phyloP scores from a whole-genome alignment of 2,113 vertebrate genomes.

The Aplodontia rufa region DNA sequence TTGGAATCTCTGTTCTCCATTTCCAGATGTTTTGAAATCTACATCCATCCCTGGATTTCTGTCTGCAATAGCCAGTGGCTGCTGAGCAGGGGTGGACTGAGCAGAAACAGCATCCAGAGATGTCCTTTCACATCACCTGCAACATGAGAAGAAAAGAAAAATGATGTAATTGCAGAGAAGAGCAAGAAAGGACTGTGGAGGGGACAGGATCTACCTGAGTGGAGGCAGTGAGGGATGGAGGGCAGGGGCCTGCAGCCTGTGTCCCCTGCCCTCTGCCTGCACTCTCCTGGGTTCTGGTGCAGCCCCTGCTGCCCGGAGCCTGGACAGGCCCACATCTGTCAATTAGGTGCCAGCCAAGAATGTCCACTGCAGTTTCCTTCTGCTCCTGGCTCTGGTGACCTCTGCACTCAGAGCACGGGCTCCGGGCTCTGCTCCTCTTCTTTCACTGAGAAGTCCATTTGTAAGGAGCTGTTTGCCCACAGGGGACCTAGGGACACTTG shows the following conservation, averaged over 20 bases:
- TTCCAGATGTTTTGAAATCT: background rate
- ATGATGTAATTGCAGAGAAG: background rate
- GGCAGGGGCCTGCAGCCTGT: background rate
- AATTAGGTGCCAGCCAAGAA: background rate
- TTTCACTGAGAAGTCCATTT: background rate
- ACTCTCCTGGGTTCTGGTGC: too few relatives aligned
- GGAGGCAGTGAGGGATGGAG: too few relatives aligned
- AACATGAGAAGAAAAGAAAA: background rate
- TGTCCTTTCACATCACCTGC: background rate
- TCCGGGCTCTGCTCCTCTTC: background rate
- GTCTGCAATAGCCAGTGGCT: background rate
- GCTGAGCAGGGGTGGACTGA: background rate
- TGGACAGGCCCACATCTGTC: background rate
- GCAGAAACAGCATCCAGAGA: background rate
- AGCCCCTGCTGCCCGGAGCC: background rate
- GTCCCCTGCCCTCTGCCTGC: background rate
- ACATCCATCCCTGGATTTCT: background rate
- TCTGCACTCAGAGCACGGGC: background rate
- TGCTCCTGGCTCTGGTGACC: background rate
- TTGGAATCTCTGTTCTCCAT: background rate
- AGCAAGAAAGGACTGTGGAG: background rate
- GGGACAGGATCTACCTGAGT: too few relatives aligned
- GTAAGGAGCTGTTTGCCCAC: background rate
- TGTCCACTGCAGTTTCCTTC: background rate
- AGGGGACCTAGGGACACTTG: background rate